Evolutionary conservation across 2,888 invertebrate species (phyloP).

Genomic region (Synanthedon myopaeformis): DNA sequence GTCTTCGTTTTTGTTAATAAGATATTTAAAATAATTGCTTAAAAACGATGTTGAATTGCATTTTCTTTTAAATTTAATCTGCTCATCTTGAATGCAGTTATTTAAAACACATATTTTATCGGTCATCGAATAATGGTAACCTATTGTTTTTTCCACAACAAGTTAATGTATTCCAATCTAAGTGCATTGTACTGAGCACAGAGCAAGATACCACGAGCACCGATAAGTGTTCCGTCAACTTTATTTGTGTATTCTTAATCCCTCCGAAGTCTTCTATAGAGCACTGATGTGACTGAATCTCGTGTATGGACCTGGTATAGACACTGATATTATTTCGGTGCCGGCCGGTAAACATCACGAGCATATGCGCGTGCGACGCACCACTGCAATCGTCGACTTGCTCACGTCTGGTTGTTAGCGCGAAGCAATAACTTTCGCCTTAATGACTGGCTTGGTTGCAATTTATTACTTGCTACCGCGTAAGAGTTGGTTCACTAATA

Average conservation of each 20-base stretch:
- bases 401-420: conserved; percentile 14
- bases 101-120: conserved; percentile 21
- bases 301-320: too few species aligned
- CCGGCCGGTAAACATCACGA: conserved; percentile 7
- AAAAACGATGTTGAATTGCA: background rate
- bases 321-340: background rate
- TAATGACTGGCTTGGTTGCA: conserved; percentile 7
- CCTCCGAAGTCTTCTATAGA: too few species aligned
- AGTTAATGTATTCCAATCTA: conserved; percentile 30
- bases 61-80: background rate
- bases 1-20: conserved; percentile 1
- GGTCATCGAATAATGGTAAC: conserved; percentile 21
- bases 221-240: background rate
- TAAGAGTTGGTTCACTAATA: background rate
- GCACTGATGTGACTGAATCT: too few species aligned
- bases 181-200: conserved; percentile 38
- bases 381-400: conserved; percentile 15
- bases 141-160: conserved; percentile 36
- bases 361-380: conserved; percentile 9
- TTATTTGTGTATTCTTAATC: too few species aligned
- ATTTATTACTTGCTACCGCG: background rate
- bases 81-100: background rate
- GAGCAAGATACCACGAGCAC: background rate
- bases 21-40: background rate
- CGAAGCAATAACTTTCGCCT: conserved; percentile 27